These are phyloP conservation scores for Glomeris maerens DNA, from an alignment of 1,140 invertebrate genomes.

Conservation along the genomic window DNA sequence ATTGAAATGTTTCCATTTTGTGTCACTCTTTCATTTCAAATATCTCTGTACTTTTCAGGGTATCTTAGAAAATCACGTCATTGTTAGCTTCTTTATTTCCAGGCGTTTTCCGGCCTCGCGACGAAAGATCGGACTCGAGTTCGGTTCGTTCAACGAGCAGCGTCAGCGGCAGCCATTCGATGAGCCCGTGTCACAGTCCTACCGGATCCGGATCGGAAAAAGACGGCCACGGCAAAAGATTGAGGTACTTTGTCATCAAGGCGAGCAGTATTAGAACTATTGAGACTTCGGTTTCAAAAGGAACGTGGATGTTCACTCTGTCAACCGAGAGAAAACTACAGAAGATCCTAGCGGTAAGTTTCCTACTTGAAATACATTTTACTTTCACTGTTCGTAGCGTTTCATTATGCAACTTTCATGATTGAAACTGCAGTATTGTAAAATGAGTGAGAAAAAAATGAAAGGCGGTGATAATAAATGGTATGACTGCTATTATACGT, in stretches of 20 bases:
- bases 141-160: conserved; percentile 14
- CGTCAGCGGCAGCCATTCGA: conserved; percentile 18
- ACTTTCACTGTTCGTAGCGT: background rate
- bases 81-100: conserved; percentile 11
- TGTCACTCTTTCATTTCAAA: no score
- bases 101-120: conserved; percentile 11
- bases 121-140: conserved; percentile 18
- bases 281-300: conserved; percentile 32
- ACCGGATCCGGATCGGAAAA: conserved; percentile 11
- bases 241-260: conserved; percentile 36
- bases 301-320: conserved; percentile 35
- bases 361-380: no score
- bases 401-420: no score
- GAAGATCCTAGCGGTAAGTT: conserved; percentile 32
- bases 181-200: conserved; percentile 26
- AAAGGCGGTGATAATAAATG: no score
- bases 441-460: no score
- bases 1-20: no score
- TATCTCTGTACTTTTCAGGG: no score
- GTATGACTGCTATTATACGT: no score
- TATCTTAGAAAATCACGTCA: no score
- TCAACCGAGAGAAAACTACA: conserved; percentile 34
- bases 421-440: no score
- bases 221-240: conserved; percentile 9
- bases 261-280: conserved; percentile 33